Evolutionary conservation across 1,140 invertebrate species (phyloP), one percentile per base, ranked within the genome.

Genomic region (Drosophila cardini): DNA sequence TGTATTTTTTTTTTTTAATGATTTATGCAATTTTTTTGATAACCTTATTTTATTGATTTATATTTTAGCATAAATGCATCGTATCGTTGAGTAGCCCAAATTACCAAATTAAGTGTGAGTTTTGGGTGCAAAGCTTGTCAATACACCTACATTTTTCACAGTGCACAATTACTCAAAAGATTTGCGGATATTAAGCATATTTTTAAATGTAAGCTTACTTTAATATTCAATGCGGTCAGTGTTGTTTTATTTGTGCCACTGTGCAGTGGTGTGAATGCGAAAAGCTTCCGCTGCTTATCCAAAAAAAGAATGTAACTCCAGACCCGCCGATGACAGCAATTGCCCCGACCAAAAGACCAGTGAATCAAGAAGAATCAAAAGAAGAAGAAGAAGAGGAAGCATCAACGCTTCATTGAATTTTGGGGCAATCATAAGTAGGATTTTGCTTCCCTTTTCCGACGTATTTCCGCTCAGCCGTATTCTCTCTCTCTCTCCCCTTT

Each of bases 351-450:
- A 32, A 64, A 21, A 45, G 21, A 2, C 21, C 2, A 26, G 21
- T 21, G 21, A 21, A 21, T 1, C 21, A 2, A n/a, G n/a, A n/a
- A n/a, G n/a, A n/a, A n/a, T n/a, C n/a, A n/a, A n/a, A n/a, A n/a
- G 21, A 3, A 21, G 21, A 21, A 2, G 21, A 21, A 21, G 21
- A 3, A 26, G 21, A 26, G 48, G 21, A 48, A 62, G 42, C 50
- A 56, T 48, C 71, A 69, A 73, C 71, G 71, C 71, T 73, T 73
- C 71, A 73, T 73, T 73, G 71, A 65, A 69, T 69, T 69, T 73
- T 73, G 56, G 64, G 64, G 71, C 71, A 73, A 73, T 73, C 71
- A 73, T 73, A 73, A 73, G 71, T 73, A 73, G 64, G 11, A 69
- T 56, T 32, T 48, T 21, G 38, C 32, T 32, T 10, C 43, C 26